A percentile compares a stretch with the other conserved stretches of the same genome.
These are phyloP conservation scores for Elanus axillaris DNA, from an alignment of 2,113 vertebrate genomes.

Conservation along the genomic window DNA sequence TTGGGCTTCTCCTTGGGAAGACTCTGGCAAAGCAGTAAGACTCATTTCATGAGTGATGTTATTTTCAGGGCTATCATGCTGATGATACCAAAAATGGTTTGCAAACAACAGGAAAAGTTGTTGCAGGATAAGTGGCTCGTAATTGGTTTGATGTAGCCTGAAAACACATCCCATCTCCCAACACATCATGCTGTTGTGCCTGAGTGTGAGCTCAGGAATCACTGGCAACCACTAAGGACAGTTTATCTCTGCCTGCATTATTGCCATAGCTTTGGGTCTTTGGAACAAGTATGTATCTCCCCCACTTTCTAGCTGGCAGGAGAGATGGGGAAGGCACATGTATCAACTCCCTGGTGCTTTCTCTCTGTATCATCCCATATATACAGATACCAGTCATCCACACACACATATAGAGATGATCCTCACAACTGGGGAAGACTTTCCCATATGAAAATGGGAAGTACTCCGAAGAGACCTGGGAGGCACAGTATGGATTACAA, in stretches of 20 bases:
- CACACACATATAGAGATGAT: fast-evolving
- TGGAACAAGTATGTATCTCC: not conserved
- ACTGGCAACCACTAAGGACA: not conserved
- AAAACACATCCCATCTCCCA: not conserved
- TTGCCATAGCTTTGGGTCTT: not conserved
- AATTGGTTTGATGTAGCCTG: not conserved
- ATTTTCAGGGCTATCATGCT: not conserved
- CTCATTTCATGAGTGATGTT: not conserved
- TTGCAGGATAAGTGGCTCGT: not conserved
- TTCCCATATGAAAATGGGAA: not conserved
- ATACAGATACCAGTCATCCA: not conserved
- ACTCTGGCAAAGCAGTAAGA: not conserved
- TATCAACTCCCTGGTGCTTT: not conserved
- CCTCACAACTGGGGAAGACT: not conserved
- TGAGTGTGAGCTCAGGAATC: not conserved
- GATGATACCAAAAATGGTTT: not conserved
- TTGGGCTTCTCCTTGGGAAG: not conserved
- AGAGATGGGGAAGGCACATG: not conserved
- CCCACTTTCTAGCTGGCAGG: not conserved
- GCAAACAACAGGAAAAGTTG: not conserved
- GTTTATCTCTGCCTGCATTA: not conserved
- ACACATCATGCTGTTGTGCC: not conserved
- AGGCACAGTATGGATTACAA: not conserved
- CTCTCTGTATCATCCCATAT: not conserved
- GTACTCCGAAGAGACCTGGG: not conserved